Evolutionary conservation across 2,888 invertebrate genomes (phyloP).

Genomic region (Microplitis deprimator): DNA sequence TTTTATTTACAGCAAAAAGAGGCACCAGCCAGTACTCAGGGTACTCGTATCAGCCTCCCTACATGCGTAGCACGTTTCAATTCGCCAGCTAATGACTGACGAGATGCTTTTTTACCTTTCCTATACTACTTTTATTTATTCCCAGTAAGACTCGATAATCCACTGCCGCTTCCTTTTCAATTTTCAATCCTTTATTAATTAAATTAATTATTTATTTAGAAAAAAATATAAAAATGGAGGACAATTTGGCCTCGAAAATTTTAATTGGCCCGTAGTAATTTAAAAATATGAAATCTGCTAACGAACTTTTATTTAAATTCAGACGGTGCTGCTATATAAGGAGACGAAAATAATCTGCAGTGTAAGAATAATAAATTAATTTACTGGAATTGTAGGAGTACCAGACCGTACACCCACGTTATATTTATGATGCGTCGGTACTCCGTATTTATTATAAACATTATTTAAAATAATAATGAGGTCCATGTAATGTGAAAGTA

Average conservation of each 20-base stretch:
- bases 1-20: slow-evolving; percentile 26
- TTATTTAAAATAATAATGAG: not conserved
- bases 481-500: not conserved
- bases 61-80: slow-evolving; percentile 43
- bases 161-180: slow-evolving; percentile 21
- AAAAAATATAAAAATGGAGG: too few relatives aligned
- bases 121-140: slow-evolving; percentile 22
- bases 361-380: too few relatives aligned
- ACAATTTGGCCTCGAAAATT: too few relatives aligned
- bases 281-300: too few relatives aligned
- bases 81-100: slow-evolving; percentile 40
- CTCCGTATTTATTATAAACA: not conserved
- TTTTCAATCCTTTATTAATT: slow-evolving; percentile 4
- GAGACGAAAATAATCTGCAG: too few relatives aligned
- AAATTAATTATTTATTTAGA: not conserved
- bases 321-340: too few relatives aligned
- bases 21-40: not conserved
- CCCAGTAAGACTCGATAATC: slow-evolving; percentile 28
- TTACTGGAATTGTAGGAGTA: too few relatives aligned
- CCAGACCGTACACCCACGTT: not conserved
- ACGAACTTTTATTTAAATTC: too few relatives aligned
- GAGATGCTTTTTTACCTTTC: slow-evolving; percentile 28
- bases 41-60: slow-evolving; percentile 1
- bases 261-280: too few relatives aligned
- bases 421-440: too few relatives aligned